Base-by-base conservation (phyloP, 2,113 vertebrate genomes). In the Corynorhinus townsendii region DNA sequence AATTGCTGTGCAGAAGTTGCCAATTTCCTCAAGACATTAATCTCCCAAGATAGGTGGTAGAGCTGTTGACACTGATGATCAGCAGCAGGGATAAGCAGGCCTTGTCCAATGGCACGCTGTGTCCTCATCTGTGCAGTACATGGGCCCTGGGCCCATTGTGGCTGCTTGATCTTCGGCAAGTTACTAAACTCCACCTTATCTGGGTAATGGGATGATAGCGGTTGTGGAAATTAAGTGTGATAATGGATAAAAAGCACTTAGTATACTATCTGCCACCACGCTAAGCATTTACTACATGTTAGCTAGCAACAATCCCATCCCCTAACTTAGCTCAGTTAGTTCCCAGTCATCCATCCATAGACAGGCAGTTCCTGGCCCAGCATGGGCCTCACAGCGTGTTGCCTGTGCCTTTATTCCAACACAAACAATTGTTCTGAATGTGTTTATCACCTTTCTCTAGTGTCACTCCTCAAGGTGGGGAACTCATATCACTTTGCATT, bases 301-400 rank as follows among this genome's bases (percentile, higher is more conserved):
- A 11, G 76, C 68, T 28, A 26, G n/a, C 43, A 6, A 3, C 52
- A 19, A 4, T 40, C 10, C 16, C 33, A 47, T 54, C 20, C 35
- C 35, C n/a, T 79, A 10, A 5, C 79, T 81, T 62, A 7, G 38
- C 52, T 64, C 49, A 22, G 40, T 89, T 45, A 47, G 4, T 52
- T 79, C 1, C 17, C 54, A 17, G n/a, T 68, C 9, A 20, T 20
- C 19, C 17, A 17, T 16, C 35, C 30, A 12, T 4, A 45, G 45
- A 15, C 16, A 11, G 8, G 38, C 16, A 43, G 20, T 24, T 84
- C 68, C 75, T 47, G 24, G 43, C n/a, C 30, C 24, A 7, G 35
- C 0, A 0, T 0, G 16, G 40, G 28, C 47, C 28, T 59, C n/a
- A 3, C 4, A 2, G 19, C 49, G 9, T 30, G 76, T 45, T 26